A percentile compares a stretch with the other conserved stretches of the same genome.
Evolutionary conservation across 2,888 invertebrate species (phyloP).

Genomic region (Neelides folsomi): DNA sequence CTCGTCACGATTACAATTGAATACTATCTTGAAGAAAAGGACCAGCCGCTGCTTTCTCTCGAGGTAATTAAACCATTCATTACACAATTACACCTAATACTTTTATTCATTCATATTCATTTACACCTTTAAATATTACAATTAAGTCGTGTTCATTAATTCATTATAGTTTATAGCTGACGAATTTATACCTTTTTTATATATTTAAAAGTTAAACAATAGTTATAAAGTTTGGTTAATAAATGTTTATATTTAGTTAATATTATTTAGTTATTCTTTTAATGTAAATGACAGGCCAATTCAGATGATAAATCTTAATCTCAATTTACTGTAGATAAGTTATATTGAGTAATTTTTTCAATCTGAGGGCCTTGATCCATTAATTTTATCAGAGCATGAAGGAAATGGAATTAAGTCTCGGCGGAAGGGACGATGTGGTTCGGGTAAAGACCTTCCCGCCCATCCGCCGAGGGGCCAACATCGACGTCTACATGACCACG

Average conservation of each 20-base stretch:
- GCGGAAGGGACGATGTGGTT: conserved; percentile 55
- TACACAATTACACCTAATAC: not conserved
- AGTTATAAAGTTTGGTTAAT: too few species aligned
- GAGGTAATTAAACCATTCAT: conserved; percentile 48
- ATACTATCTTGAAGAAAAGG: conserved; percentile 61
- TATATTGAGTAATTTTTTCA: not conserved
- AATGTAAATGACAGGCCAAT: too few species aligned
- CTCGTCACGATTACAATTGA: conserved; percentile 69
- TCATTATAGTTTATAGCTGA: too few species aligned
- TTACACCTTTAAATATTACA: too few species aligned
- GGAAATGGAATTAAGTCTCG: conserved; percentile 61
- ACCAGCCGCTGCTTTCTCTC: conserved; percentile 56
- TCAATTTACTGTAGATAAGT: too few species aligned
- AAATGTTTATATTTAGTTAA: too few species aligned
- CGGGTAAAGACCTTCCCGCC: conserved; percentile 68
- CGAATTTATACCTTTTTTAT: too few species aligned
- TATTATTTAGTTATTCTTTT: too few species aligned
- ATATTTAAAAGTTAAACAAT: too few species aligned
- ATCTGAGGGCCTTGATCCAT: not conserved
- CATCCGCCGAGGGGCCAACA: conserved; percentile 64
- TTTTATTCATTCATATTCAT: too few species aligned
- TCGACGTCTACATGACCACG: conserved; percentile 73
- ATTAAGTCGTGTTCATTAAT: too few species aligned
- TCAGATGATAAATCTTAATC: too few species aligned
- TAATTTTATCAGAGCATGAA: conserved; percentile 47